Conservation (phyloP, 1,140 invertebrate genomes). For the Gryon sp. region DNA sequence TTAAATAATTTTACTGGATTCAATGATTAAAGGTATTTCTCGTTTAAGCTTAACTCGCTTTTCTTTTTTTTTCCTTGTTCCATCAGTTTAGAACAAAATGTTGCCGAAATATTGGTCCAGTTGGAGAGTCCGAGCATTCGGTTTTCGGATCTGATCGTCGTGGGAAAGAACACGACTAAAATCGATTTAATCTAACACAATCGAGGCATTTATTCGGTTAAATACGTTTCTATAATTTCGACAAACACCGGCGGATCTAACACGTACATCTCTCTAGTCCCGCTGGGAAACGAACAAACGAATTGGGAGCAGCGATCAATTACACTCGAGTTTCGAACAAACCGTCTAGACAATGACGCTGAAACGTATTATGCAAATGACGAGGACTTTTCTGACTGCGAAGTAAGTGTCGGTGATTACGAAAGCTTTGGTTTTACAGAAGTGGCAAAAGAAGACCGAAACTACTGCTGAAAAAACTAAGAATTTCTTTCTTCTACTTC, state of each 20-base stretch:
- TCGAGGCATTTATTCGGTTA: constrained; percentile 38
- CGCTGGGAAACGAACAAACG: constrained; percentile 25
- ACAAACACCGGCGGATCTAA: constrained; percentile 37
- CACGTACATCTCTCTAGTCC: constrained; percentile 37
- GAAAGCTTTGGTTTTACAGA: constrained; percentile 38
- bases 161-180: not conserved
- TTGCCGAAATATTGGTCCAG: no score
- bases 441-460: constrained; percentile 2
- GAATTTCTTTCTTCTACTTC: no score
- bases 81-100: no score
- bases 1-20: no score
- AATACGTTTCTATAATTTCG: constrained; percentile 58
- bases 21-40: no score
- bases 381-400: constrained; percentile 45
- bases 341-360: constrained; percentile 55
- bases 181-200: constrained; percentile 46
- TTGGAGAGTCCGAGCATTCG: no score
- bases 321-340: constrained; percentile 57
- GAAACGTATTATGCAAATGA: constrained; percentile 60
- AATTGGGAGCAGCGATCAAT: constrained; percentile 56
- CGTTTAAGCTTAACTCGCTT: no score
- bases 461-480: not conserved
- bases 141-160: not conserved
- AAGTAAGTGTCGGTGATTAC: constrained; percentile 52
- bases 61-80: no score